Base-by-base conservation (phyloP, 2,797 vertebrate species). In the Notolepis coatsorum region DNA sequence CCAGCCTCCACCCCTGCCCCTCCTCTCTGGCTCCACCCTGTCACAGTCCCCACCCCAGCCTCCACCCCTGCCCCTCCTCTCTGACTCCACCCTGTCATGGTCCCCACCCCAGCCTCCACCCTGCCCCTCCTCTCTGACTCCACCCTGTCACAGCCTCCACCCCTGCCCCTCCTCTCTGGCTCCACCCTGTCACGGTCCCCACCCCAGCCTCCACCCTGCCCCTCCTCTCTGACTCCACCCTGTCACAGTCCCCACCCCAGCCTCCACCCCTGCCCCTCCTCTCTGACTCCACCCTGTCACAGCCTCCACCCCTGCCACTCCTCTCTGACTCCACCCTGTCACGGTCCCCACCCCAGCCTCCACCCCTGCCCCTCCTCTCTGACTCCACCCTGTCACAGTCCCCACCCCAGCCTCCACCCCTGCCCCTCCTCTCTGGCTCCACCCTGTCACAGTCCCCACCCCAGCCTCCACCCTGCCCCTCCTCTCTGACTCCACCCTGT, bases 351-450 rank as follows among this genome's bases (percentile, higher is more conserved):
- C 90, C 41, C 81, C 88, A 0, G 0, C 92, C 73, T 62, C 95
- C 82, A 92, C 75, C 48, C 83, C 83, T 0, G 85, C 86, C 50
- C 85, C 87, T 0, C 86, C 91, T 3, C 56, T 87, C 59, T 93
- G 82, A 94, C 54, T n/a, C n/a, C n/a, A n/a, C n/a, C n/a, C n/a
- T n/a, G n/a, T n/a, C n/a, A n/a, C n/a, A n/a, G n/a, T n/a, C n/a
- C n/a, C 77, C 83, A 0, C 83, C 92, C 0, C 96, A 98, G 65
- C 31, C 95, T 0, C 93, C 95, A 0, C 74, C 95, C 38, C 82
- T 98, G 87, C 96, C 98, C 48, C 85, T 99, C 63, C 91, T 96
- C 4, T n/a, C n/a, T n/a, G n/a, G n/a, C 86, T 99, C 18, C 94
- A 96, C 20, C 81, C 92, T 0, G 93, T 95, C 59, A 82, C 95